Base-by-base conservation (phyloP, 2,888 invertebrate species). In the Thalpophila matura region DNA sequence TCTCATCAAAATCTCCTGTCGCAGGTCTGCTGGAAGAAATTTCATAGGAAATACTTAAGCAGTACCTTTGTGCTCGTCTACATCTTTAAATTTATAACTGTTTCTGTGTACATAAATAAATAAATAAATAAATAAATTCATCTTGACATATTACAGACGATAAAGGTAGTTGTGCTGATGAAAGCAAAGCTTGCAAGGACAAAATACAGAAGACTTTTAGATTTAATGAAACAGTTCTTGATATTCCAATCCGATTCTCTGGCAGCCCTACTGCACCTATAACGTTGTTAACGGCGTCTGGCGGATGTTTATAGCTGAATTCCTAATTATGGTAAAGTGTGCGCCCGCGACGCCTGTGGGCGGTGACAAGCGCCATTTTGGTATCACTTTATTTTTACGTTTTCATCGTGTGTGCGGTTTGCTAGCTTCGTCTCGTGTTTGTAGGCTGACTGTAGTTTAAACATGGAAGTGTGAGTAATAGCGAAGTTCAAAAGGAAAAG, bases 351-450 rank as follows among this genome's bases (percentile, higher is more conserved):
- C 60, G 18, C 38, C 43, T 5, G 31, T 47, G 37, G 50, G 54
- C 35, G 70, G 56, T 71, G 73, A 73, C 62, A 71, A 67, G 49
- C 68, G 67, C 67, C 68, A 73, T 73, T 50, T 73, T 71, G 18
- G 43, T 59, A 35, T 47, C 46, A 55, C 18, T 45, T 35, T 54
- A 54, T 54, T 70, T 66, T 61, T 53, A 67, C 61, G 29, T 56
- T 43, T 65, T 43, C 50, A 35, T 42, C 29, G 54, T 38, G 58
- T 58, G 49, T 71, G 31, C 27, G 37, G 14, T 47, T 53, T 24
- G 40, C 49, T 49, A 20, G 46, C 22, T 40, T 40, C 14, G 22
- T 31, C 22, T 14, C n/a, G n/a, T 31, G 20, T 6, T 2, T 6
- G 4, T 9, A 31, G 16, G 37, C 54, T 14, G 26, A 42, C 22